These are phyloP conservation scores for Hemicentrotus pulcherrimus DNA, from an alignment of 35 echinoderm and acorn worm species.

Conservation along the genomic window DNA sequence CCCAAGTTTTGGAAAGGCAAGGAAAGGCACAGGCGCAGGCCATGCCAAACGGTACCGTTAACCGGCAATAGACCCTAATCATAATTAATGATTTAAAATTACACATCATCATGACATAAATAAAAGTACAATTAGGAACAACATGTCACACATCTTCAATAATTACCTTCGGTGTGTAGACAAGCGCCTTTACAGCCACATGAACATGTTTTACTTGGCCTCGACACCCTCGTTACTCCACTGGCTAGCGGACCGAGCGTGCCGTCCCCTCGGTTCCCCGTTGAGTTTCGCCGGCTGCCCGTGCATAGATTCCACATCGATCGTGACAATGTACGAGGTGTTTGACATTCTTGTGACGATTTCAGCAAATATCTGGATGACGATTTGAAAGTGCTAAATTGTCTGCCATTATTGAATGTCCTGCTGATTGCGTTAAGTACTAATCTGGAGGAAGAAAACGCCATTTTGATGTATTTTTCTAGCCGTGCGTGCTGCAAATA, in stretches of 20 bases:
- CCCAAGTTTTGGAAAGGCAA: too few relatives aligned
- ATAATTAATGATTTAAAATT: too few relatives aligned
- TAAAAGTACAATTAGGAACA: too few relatives aligned
- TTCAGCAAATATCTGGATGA: constrained; percentile 43
- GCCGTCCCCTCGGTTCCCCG: not conserved
- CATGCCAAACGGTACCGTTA: too few relatives aligned
- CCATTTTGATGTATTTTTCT: constrained; percentile 40
- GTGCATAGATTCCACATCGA: constrained; percentile 72
- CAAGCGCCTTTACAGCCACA: constrained; percentile 68
- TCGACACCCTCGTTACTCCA: constrained; percentile 15
- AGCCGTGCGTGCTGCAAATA: not conserved
- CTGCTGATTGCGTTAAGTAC: constrained; percentile 6
- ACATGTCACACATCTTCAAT: not conserved
- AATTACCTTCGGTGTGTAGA: constrained; percentile 73
- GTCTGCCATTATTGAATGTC: constrained; percentile 47
- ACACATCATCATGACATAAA: too few relatives aligned
- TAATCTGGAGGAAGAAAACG: constrained; percentile 51
- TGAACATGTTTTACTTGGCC: constrained; percentile 13
- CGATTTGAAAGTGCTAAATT: not conserved
- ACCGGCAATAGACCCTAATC: too few relatives aligned
- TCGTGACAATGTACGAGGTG: constrained; percentile 52
- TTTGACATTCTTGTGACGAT: constrained; percentile 55
- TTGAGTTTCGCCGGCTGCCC: constrained; percentile 28
- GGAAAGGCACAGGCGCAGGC: too few relatives aligned
- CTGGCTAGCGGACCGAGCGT: constrained; percentile 21